A percentile compares a stretch with the other conserved stretches of the same genome.
Evolutionary conservation across 1,140 invertebrate species (phyloP).

Genomic region (Antheraea pernyi): DNA sequence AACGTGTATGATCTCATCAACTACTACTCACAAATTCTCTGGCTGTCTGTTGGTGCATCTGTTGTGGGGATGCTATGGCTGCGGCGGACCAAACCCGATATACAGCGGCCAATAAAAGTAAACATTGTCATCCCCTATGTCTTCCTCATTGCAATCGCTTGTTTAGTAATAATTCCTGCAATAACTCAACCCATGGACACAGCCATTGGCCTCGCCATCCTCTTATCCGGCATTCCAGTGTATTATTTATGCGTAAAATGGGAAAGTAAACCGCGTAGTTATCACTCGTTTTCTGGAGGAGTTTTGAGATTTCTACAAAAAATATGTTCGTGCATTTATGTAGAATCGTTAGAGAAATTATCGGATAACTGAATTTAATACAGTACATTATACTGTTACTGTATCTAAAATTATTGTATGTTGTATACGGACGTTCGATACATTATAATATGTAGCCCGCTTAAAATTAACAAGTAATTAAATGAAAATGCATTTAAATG

Average conservation of each 20-base stretch:
- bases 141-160: constrained; percentile 91
- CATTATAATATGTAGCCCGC: background rate
- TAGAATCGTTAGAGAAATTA: constrained; percentile 67
- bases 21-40: constrained; percentile 89
- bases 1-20: constrained; percentile 88
- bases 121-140: constrained; percentile 89
- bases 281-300: constrained; percentile 56
- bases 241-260: constrained; percentile 93
- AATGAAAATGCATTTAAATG: constrained; percentile 2
- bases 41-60: constrained; percentile 88
- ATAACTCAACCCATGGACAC: constrained; percentile 89
- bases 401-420: background rate
- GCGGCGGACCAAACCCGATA: constrained; percentile 84
- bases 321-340: constrained; percentile 69
- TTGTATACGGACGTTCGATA: background rate
- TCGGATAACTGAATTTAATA: constrained; percentile 31
- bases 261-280: constrained; percentile 85
- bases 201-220: constrained; percentile 90
- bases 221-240: constrained; percentile 93
- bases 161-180: constrained; percentile 91
- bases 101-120: constrained; percentile 90
- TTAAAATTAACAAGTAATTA: background rate
- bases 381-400: background rate
- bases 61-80: constrained; percentile 90
- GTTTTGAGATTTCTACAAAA: constrained; percentile 75